phyloP scores from a whole-genome alignment of 2,888 invertebrate species.

The Xestia ashworthii region DNA sequence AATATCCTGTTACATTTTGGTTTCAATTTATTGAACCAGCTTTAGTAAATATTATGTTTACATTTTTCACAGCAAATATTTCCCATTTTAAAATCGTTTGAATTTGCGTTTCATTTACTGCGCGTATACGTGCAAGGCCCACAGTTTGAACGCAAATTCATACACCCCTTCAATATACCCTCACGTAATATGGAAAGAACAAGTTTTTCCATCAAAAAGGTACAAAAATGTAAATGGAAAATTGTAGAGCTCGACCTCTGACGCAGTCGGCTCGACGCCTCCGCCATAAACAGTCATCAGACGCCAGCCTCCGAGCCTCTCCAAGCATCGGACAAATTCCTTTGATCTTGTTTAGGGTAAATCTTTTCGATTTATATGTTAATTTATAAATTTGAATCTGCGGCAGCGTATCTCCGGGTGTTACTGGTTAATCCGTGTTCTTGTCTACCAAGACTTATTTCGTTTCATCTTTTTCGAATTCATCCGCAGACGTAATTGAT shows the following conservation, averaged over 20 bases:
- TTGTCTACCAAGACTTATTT: constrained; percentile 75
- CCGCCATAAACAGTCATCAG: constrained; percentile 86
- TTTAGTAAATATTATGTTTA: neutral
- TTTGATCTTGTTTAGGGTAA: constrained; percentile 89
- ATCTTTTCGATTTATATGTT: constrained; percentile 90
- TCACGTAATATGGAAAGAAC: constrained; percentile 66
- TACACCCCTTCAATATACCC: constrained; percentile 44
- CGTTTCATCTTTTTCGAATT: constrained; percentile 74
- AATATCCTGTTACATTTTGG: neutral
- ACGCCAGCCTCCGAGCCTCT: constrained; percentile 74
- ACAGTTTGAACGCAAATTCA: constrained; percentile 49
- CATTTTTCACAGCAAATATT: neutral
- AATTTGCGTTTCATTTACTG: neutral
- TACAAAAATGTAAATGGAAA: constrained; percentile 79
- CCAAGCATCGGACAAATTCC: constrained; percentile 86
- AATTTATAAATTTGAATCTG: constrained; percentile 89
- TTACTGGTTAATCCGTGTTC: constrained; percentile 83
- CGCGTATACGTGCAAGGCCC: neutral
- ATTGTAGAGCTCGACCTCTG: constrained; percentile 73
- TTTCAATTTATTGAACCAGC: neutral
- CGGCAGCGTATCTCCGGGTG: constrained; percentile 79
- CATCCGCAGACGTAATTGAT: constrained; percentile 67
- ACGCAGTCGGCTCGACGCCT: constrained; percentile 71
- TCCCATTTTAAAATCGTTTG: neutral
- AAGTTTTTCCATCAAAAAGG: constrained; percentile 74